Evolutionary conservation across 2,113 vertebrate species (phyloP).

Genomic region (Phasianus colchicus): DNA sequence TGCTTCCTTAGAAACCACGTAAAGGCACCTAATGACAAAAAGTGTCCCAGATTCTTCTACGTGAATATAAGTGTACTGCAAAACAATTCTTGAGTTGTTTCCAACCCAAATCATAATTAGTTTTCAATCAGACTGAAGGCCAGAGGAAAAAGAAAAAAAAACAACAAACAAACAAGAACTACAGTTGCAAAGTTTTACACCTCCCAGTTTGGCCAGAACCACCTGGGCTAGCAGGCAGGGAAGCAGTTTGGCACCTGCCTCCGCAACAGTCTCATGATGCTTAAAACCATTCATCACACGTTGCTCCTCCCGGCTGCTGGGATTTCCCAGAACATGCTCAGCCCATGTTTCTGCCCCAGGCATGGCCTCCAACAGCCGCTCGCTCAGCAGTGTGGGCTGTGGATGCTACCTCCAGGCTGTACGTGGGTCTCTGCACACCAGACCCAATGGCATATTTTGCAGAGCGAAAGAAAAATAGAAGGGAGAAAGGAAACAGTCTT

Average conservation of each 20-base stretch:
- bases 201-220: neutral
- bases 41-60: neutral
- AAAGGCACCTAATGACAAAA: neutral
- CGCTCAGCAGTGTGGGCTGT: neutral
- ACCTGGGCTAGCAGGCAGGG: neutral
- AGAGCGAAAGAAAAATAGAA: neutral
- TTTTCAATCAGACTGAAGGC: neutral
- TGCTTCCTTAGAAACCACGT: neutral
- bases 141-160: neutral
- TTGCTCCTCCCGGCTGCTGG: neutral
- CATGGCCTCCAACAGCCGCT: neutral
- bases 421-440: neutral
- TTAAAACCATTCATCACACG: neutral
- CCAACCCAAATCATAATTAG: neutral
- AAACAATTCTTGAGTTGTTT: neutral
- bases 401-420: slow-evolving; percentile 6
- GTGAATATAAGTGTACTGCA: fast-evolving
- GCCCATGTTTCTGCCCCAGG: neutral
- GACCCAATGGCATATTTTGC: neutral
- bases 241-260: neutral
- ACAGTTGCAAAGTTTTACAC: neutral
- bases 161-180: neutral
- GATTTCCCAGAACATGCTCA: neutral
- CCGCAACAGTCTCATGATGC: neutral
- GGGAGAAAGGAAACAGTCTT: neutral